Conservation (phyloP, 1,140 invertebrate species). For the Drosophila baimaii region DNA sequence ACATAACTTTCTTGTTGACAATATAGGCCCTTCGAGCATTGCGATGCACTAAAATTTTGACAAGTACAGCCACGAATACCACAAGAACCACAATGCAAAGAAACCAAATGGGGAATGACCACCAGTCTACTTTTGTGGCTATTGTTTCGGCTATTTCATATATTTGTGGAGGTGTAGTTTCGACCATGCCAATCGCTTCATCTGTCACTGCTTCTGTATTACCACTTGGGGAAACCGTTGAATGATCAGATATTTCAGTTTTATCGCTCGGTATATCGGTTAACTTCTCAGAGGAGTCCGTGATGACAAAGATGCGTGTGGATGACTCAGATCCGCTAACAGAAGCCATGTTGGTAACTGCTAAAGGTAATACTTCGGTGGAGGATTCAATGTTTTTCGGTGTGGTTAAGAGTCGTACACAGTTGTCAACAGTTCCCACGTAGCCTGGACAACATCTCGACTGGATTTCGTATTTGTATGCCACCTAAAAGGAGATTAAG, state of each 20-base stretch:
- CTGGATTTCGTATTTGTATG: neutral
- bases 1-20: neutral
- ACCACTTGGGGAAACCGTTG: neutral
- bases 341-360: neutral
- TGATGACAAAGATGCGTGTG: no score
- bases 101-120: neutral
- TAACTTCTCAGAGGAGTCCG: neutral
- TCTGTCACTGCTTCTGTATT: neutral
- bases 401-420: neutral
- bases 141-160: neutral
- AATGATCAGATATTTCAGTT: neutral
- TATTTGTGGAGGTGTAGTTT: neutral
- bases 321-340: neutral
- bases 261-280: neutral
- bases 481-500: neutral
- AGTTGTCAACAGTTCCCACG: neutral
- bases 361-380: neutral
- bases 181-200: neutral
- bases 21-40: neutral
- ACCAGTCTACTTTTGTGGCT: neutral
- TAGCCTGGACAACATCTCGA: slow-evolving; percentile 3
- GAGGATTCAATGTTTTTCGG: neutral
- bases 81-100: neutral
- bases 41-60: neutral
- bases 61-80: neutral